Base-by-base conservation (phyloP, 2,888 invertebrate species). In the Cloeon dipterum region DNA sequence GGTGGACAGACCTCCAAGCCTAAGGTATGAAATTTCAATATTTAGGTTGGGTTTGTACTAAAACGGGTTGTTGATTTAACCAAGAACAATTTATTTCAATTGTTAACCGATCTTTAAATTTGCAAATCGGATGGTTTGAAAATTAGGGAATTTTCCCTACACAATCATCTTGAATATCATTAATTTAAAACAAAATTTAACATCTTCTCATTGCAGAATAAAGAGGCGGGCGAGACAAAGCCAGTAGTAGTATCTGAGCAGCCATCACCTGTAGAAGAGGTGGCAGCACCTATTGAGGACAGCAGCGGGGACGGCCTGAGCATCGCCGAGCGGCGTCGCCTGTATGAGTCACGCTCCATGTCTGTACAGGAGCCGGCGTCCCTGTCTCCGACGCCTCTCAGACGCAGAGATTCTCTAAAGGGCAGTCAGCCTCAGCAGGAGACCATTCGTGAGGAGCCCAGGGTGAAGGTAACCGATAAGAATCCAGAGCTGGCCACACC, bases 301-400 rank as follows among this genome's bases (percentile, higher is more conserved):
- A 42, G n/a, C n/a, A n/a, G n/a, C n/a, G n/a, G n/a, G n/a, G n/a
- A n/a, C 36, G 41, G 43, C 11, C 37, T 42, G 41, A 74, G 81
- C 32, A 81, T 82, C 44, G 81, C 82, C 2, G 82, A 81, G 48
- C 57, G 74, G 23, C 66, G 81, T 1, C 70, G 74, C 42, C 63
- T 78, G 43, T 83, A 82, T 51, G 82, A 83, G 51, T 66, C 64
- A 48, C 67, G 78, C 10, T 78, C 79, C 0, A 66, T 71, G 20
- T 77, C 79, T 40, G 61, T 63, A 25, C 63, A 65, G 44, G 68
- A 69, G 39, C 64, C 62, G 7, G 63, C 61, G 0, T 63, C 66
- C 41, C 70, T 75, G 2, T 81, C 81, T 5, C 82, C 82, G 3
- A 74, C 78, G 2, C 70, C 77, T 40, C 56, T 79, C 45, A 65